Conservation (phyloP, 2,797 vertebrate species). For the Neosilurus mollespiculum region DNA sequence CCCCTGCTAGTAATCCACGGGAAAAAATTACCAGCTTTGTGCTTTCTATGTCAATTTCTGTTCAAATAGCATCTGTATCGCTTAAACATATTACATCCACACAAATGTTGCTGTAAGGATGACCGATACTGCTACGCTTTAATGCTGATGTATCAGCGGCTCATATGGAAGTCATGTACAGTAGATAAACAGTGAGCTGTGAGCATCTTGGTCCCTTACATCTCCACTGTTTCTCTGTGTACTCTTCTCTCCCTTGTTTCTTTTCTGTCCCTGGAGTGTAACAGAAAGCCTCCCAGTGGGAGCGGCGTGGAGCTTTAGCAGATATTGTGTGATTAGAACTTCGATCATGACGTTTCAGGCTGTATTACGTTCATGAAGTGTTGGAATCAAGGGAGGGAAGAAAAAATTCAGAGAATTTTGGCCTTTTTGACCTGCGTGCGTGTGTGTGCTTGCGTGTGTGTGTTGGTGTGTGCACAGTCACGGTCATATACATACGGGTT, state of each 20-base stretch:
- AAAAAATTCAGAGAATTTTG: neutral
- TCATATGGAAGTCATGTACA: neutral
- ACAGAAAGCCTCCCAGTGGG: neutral
- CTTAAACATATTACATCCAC: too few species aligned
- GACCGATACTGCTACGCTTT: neutral
- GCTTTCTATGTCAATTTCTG: too few species aligned
- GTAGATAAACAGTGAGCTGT: neutral
- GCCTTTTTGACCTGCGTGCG: neutral
- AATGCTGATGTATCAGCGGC: neutral
- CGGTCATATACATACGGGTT: neutral
- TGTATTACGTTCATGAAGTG: neutral
- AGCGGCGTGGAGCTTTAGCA: neutral
- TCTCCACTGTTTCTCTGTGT: neutral
- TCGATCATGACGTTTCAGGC: neutral
- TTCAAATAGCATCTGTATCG: too few species aligned
- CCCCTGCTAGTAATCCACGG: too few species aligned
- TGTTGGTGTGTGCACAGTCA: neutral
- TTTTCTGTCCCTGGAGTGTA: conserved; percentile 6
- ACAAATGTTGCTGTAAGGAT: too few species aligned
- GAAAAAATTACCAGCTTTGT: too few species aligned
- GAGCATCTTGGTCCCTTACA: neutral
- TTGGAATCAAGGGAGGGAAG: neutral
- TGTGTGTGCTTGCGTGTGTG: conserved; percentile 1
- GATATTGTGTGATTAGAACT: neutral
- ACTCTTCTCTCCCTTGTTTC: neutral